phyloP scores from a whole-genome alignment of 1,140 invertebrate genomes.

The Zaprionus kolodkinae region DNA sequence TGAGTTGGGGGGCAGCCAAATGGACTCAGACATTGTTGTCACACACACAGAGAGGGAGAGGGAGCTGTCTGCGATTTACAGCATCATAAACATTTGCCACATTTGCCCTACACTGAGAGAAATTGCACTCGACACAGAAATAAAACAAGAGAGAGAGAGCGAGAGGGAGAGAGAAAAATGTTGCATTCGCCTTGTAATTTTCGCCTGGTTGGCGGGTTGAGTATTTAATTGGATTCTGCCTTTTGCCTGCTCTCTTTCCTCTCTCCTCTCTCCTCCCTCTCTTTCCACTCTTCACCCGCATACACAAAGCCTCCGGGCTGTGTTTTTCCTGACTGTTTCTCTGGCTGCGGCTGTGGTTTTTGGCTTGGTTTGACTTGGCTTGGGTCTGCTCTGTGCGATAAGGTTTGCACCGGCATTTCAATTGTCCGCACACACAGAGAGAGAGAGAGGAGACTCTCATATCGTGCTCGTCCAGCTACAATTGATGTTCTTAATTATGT shows the following conservation, averaged over 20 bases:
- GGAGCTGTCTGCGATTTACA: slow-evolving; percentile 1
- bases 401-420: slow-evolving; percentile 37
- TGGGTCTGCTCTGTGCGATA: slow-evolving; percentile 27
- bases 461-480: slow-evolving; percentile 16
- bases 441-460: slow-evolving; percentile 12
- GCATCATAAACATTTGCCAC: slow-evolving; percentile 17
- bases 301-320: not conserved
- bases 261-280: not conserved
- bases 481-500: slow-evolving; percentile 25
- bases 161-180: slow-evolving; percentile 20
- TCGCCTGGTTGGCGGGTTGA: slow-evolving; percentile 28
- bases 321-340: slow-evolving; percentile 1
- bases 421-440: slow-evolving; percentile 18
- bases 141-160: slow-evolving; percentile 19
- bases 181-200: slow-evolving; percentile 45
- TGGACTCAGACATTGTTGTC: slow-evolving; percentile 16
- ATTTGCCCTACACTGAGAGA: not conserved
- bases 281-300: not conserved
- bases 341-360: not conserved
- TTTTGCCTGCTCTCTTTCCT: not conserved
- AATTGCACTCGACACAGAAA: slow-evolving; percentile 4
- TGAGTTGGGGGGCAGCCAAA: not conserved
- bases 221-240: slow-evolving; percentile 55
- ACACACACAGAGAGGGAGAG: not conserved
- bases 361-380: not conserved